These are phyloP conservation scores for Drosophila anomelani DNA, from an alignment of 2,888 invertebrate species.

Conservation along the genomic window DNA sequence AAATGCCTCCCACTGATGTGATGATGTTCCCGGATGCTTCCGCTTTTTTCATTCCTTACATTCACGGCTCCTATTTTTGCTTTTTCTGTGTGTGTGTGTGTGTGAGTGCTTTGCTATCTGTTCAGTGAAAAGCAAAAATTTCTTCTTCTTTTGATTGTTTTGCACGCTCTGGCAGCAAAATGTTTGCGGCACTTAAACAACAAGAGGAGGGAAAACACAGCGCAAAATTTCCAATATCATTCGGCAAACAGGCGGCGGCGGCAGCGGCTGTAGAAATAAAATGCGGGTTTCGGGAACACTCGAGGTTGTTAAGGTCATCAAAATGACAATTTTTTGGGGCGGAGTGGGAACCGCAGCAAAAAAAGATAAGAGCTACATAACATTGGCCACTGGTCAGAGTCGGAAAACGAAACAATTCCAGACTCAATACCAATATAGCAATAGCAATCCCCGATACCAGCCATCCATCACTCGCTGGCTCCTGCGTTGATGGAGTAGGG, in stretches of 20 bases:
- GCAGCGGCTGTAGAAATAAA: conserved; percentile 8
- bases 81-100: conserved; percentile 3
- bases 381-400: conserved; percentile 25
- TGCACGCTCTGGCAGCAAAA: conserved; percentile 53
- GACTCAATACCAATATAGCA: conserved; percentile 17
- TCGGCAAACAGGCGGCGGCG: conserved; percentile 32
- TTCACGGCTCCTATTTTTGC: neutral
- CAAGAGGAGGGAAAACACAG: conserved; percentile 32
- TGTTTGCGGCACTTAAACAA: conserved; percentile 68
- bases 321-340: conserved; percentile 35
- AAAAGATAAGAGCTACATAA: conserved; percentile 15
- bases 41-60: conserved; percentile 3
- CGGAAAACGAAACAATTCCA: conserved; percentile 19
- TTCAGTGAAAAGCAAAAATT: conserved; percentile 42
- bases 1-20: conserved; percentile 45
- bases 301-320: conserved; percentile 45
- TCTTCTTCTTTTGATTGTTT: conserved; percentile 61
- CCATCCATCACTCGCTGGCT: conserved; percentile 37
- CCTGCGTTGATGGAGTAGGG: conserved; percentile 33
- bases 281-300: conserved; percentile 21
- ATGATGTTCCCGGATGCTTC: conserved; percentile 22
- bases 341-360: conserved; percentile 9
- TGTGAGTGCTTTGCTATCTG: conserved; percentile 23
- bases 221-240: conserved; percentile 76
- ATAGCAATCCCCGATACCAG: conserved; percentile 11